phyloP scores from a whole-genome alignment of 2,888 invertebrate species.

The Parascotia fuliginaria region DNA sequence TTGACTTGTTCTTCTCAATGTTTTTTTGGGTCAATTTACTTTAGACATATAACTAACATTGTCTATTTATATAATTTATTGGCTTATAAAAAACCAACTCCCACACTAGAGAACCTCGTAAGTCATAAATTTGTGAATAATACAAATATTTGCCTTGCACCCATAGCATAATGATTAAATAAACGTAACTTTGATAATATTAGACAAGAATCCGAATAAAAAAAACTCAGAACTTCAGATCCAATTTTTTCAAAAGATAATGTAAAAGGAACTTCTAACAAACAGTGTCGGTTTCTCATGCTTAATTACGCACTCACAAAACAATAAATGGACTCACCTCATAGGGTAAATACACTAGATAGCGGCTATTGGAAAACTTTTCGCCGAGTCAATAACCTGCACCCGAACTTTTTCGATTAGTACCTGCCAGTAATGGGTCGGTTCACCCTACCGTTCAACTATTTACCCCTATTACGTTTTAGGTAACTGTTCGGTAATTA shows the following conservation, averaged over 20 bases:
- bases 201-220: too few relatives aligned
- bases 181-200: too few relatives aligned
- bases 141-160: too few relatives aligned
- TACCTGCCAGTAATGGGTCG: slow-evolving; percentile 58
- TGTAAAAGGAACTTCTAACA: slow-evolving; percentile 3
- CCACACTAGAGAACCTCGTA: too few relatives aligned
- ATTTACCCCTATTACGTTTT: slow-evolving; percentile 45
- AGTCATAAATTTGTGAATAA: too few relatives aligned
- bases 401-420: slow-evolving; percentile 62
- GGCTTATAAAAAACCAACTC: too few relatives aligned
- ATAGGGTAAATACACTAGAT: slow-evolving; percentile 43
- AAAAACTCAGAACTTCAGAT: not conserved
- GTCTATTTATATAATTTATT: too few relatives aligned
- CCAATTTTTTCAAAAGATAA: not conserved
- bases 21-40: too few relatives aligned
- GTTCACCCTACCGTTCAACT: slow-evolving; percentile 47
- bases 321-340: slow-evolving; percentile 43
- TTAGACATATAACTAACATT: too few relatives aligned
- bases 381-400: slow-evolving; percentile 58
- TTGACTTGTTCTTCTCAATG: too few relatives aligned
- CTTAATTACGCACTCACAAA: slow-evolving; percentile 40
- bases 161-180: too few relatives aligned
- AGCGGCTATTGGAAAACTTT: slow-evolving; percentile 60
- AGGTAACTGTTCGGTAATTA: slow-evolving; percentile 41
- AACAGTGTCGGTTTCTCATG: slow-evolving; percentile 14